phyloP scores from a whole-genome alignment of 2,888 invertebrate species.

The Nesidiocoris tenuis region DNA sequence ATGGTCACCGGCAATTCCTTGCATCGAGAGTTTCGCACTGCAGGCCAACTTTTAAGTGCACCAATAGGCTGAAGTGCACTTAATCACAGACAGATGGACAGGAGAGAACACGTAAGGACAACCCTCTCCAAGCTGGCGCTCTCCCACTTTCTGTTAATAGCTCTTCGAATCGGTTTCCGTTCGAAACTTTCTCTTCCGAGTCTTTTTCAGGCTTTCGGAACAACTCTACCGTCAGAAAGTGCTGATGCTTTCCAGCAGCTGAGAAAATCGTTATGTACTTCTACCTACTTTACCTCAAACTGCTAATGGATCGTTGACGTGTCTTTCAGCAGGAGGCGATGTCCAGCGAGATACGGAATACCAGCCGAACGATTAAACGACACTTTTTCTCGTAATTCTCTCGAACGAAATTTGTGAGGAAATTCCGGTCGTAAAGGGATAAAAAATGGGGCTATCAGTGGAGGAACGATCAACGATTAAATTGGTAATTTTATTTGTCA shows the following conservation, averaged over 20 bases:
- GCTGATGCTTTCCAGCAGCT: not conserved
- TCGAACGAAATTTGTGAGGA: too few species aligned
- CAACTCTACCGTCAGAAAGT: not conserved
- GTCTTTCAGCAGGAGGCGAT: too few species aligned
- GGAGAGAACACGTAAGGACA: not conserved
- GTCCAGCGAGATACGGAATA: too few species aligned
- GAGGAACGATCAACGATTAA: too few species aligned
- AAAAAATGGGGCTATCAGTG: too few species aligned
- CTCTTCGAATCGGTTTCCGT: conserved; percentile 35
- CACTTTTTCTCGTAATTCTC: too few species aligned
- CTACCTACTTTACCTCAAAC: too few species aligned
- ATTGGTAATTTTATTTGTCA: too few species aligned
- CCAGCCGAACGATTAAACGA: too few species aligned
- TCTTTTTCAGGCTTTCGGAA: conserved; percentile 11
- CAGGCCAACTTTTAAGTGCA: conserved; percentile 22
- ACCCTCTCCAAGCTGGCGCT: not conserved
- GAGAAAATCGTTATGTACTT: too few species aligned
- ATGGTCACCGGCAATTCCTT: not conserved
- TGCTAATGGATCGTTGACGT: too few species aligned
- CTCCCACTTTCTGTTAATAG: conserved; percentile 8
- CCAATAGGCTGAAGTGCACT: conserved; percentile 1
- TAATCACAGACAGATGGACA: not conserved
- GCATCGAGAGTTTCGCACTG: not conserved
- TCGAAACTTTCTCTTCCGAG: conserved; percentile 16
- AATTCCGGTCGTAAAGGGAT: too few species aligned